Evolutionary conservation across 2,888 invertebrate genomes (phyloP), one percentile per base, ranked within the genome.

Genomic region (Limnephilus lunatus): DNA sequence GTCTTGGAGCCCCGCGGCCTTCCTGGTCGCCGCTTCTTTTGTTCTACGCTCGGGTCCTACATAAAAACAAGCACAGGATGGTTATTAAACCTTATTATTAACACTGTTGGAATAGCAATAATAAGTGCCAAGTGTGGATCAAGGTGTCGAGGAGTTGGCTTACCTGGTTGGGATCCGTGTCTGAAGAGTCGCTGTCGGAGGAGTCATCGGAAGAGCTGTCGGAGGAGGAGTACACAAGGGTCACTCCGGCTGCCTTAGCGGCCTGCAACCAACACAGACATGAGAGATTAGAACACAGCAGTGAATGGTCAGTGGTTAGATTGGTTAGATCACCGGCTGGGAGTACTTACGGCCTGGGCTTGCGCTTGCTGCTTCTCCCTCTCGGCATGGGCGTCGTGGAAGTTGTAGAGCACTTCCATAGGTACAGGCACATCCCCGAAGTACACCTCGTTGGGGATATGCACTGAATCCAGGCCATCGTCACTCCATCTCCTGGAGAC

Each of bases 371-470:
- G 68, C 86, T 95, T 94, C 89, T 94, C 94, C 85, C 92, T 91
- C 94, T 96, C 96, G 0, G 96, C 96, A 94, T 96, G 95, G 15
- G 96, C 95, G 94, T 96, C 96, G 95, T 96, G 96, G 94, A 96
- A 96, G 95, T 96, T 96, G 95, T 95, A 95, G 89, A 96, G 94
- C 91, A 96, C 96, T 93, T 95, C 95, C 94, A 95, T 94, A 0
- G 96, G 95, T 25, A 96, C 96, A 0, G 96, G 96, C 92, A 96
- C 96, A 94, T 96, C 96, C 91, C 96, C 96, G 95, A 96, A 96
- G 95, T 96, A 96, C 68, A 96, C 96, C 94, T 96, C 96, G 95
- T 96, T 96, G 53, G 96, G 96, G 92, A 96, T 96, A 95, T 96
- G 96, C 5, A 96, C 95, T 11, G 96, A 96, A 94, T 96, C 96